Evolutionary conservation across 2,888 invertebrate species (phyloP).

Genomic region (Teinopalpus imperialis): DNA sequence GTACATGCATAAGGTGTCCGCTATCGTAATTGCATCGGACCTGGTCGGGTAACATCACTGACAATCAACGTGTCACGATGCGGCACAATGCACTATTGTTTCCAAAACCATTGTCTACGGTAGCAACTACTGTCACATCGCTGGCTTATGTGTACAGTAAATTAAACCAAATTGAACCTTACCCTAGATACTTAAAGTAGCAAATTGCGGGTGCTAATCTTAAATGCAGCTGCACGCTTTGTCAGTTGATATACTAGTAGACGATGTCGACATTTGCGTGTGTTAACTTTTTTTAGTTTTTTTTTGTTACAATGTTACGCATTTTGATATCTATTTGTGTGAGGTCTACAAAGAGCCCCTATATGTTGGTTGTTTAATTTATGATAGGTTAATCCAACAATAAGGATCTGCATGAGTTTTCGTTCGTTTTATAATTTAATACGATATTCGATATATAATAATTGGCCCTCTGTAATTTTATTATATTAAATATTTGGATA

Average conservation of each 20-base stretch:
- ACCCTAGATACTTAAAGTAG: background rate
- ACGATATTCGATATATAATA: too few relatives aligned
- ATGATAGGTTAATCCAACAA: background rate
- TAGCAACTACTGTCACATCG: conserved; percentile 20
- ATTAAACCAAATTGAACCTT: conserved; percentile 5
- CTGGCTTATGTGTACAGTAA: conserved; percentile 1
- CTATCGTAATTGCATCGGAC: conserved; percentile 25
- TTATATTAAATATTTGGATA: too few relatives aligned
- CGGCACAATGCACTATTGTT: conserved; percentile 63
- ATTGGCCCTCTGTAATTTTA: too few relatives aligned
- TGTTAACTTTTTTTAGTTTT: conserved; percentile 16
- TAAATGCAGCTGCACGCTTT: conserved; percentile 18
- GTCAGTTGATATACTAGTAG: background rate
- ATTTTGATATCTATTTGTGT: conserved; percentile 6
- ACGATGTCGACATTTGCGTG: conserved; percentile 15
- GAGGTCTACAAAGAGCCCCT: conserved; percentile 8
- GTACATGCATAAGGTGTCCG: background rate
- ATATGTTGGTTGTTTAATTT: conserved; percentile 4
- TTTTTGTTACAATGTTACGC: conserved; percentile 13
- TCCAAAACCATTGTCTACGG: conserved; percentile 44
- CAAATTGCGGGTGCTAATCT: background rate
- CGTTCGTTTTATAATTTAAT: too few relatives aligned
- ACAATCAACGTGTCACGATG: conserved; percentile 31
- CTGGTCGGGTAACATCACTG: conserved; percentile 21
- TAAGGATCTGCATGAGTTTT: too few relatives aligned